phyloP scores from a whole-genome alignment of 2,113 vertebrate species.

The Onychorhynchus coronatus region DNA sequence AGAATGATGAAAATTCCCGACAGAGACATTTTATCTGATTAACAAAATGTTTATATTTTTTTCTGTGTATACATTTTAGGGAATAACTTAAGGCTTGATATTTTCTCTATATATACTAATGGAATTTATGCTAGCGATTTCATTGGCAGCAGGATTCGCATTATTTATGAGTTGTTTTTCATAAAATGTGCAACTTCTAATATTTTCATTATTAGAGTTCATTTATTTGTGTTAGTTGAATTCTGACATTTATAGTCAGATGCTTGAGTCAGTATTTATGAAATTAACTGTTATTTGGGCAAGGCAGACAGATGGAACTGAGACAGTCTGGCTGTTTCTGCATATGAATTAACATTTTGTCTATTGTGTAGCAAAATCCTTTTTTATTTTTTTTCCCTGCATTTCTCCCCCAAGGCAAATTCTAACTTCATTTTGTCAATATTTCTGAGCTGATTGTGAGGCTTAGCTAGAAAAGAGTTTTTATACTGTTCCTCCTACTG shows the following conservation, averaged over 20 bases:
- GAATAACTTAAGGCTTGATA: not conserved
- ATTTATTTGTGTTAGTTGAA: constrained; percentile 2
- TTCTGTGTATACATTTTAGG: not conserved
- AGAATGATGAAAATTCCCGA: not conserved
- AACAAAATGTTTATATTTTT: not conserved
- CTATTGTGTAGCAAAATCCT: not conserved
- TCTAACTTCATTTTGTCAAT: not conserved
- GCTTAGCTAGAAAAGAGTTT: not conserved
- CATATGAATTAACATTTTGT: constrained; percentile 13
- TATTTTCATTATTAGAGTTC: constrained; percentile 5
- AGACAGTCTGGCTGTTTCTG: not conserved
- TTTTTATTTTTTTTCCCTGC: not conserved
- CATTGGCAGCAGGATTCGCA: not conserved
- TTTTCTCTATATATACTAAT: not conserved
- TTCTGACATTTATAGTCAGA: constrained; percentile 13
- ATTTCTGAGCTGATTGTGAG: not conserved
- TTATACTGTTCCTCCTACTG: not conserved
- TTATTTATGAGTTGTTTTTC: not conserved
- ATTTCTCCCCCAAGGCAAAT: not conserved
- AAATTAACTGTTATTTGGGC: constrained; percentile 12
- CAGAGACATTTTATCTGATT: not conserved
- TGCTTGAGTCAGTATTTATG: constrained; percentile 14
- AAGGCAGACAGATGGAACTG: constrained; percentile 8
- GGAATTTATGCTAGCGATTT: not conserved
- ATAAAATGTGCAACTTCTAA: not conserved